Conservation (phyloP, 2,113 vertebrate species). For the Forbesichthys papilliferus region DNA sequence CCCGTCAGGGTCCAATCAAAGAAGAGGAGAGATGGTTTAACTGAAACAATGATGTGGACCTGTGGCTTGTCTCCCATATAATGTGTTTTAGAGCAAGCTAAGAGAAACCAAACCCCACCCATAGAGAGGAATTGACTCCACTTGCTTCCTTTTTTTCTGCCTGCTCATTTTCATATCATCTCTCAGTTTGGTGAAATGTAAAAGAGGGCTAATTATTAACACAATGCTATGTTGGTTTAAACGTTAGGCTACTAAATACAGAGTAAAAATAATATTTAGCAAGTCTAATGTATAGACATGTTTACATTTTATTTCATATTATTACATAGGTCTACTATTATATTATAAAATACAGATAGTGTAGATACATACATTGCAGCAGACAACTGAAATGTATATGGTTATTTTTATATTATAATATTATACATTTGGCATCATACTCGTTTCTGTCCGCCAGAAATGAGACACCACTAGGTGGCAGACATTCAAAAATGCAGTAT, state of each 20-base stretch:
- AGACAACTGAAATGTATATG: too few species aligned
- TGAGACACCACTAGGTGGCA: conserved; percentile 45
- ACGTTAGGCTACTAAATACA: too few species aligned
- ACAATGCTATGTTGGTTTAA: conserved; percentile 5
- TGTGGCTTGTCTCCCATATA: conserved; percentile 55
- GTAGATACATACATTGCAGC: too few species aligned
- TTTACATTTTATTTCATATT: not conserved
- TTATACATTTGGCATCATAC: not conserved
- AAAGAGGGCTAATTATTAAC: conserved; percentile 46
- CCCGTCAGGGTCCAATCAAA: conserved; percentile 30
- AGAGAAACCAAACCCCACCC: conserved; percentile 73
- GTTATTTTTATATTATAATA: not conserved
- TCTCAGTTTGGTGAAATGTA: conserved; percentile 51
- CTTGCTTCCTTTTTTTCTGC: conserved; percentile 79
- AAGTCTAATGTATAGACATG: too few species aligned
- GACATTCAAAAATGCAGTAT: not conserved
- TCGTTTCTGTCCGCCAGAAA: not conserved
- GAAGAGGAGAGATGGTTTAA: conserved; percentile 32
- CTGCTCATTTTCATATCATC: conserved; percentile 80
- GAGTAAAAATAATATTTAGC: too few species aligned
- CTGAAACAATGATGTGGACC: conserved; percentile 29
- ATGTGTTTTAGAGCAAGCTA: conserved; percentile 60
- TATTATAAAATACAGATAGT: not conserved
- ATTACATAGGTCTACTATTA: not conserved
- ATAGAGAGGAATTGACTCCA: conserved; percentile 67